Base-by-base conservation (phyloP, 2,113 vertebrate species). In the Hemiprocne comata region DNA sequence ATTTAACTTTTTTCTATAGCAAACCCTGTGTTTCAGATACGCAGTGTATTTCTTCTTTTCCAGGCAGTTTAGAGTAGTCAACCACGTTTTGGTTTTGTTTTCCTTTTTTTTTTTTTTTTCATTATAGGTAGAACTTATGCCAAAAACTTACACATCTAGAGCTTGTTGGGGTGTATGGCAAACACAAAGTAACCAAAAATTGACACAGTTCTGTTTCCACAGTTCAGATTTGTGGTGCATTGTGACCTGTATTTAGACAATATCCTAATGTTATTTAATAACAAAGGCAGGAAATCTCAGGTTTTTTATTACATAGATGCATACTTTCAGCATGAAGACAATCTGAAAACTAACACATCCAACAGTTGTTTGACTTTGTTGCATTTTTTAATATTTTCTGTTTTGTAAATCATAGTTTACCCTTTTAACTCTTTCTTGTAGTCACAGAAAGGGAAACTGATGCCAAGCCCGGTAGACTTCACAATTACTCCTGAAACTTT, bases 401-500 rank as follows among this genome's bases (percentile, higher is more conserved):
- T 66, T 79, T 80, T 48, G 38, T 60, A 72, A 64, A 31, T 51
- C 28, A 34, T 7, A 23, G 31, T 50, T 80, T 44, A 38, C 44
- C 26, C 14, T 40, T 79, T 42, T 60, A 53, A 64, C 46, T 85
- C 46, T 89, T 74, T 13, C 34, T 93, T 97, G 31, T 89, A 99
- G 99, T 98, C 99, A 3, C 99, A 99, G 97, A 99, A 99, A 93
- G 97, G 98, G 26, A 99, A 99, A 92, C 80, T 98, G 69, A 97
- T 96, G 14, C 98, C 98, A 0, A 99, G 98, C 65, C 99, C 99
- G 0, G 99, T 99, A 64, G 98, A 99, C 95, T 99, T 99, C 97
- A 99, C 98, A 28, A 99, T 99, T 95, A 99, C 99, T 2, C 99
- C 99, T 1, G 99, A 99, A 85, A 99, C 99, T 8, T 85, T 99